phyloP scores from a whole-genome alignment of 35 echinoderm and acorn worm genomes.

The Patiria miniata region DNA sequence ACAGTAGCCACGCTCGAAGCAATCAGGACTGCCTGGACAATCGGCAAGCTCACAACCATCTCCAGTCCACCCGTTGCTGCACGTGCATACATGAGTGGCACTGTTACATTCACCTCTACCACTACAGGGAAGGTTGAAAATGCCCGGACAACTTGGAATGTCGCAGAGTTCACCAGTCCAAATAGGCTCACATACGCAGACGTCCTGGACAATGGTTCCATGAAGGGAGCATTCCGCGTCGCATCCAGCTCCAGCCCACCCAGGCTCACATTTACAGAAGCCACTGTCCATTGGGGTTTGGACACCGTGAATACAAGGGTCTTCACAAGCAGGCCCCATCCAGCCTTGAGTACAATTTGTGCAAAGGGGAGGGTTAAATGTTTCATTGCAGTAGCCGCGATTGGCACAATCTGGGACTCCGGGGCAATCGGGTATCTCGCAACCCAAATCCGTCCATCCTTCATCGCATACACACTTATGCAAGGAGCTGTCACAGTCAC shows the following conservation, averaged over 20 bases:
- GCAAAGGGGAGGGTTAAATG: slow-evolving; percentile 83
- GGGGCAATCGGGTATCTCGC: slow-evolving; percentile 78
- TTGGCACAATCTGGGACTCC: slow-evolving; percentile 79
- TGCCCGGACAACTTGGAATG: slow-evolving; percentile 78
- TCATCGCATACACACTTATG: slow-evolving; percentile 74
- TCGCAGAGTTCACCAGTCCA: slow-evolving; percentile 85
- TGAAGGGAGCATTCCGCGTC: slow-evolving; percentile 83
- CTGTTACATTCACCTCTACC: slow-evolving; percentile 77
- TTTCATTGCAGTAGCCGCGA: slow-evolving; percentile 71
- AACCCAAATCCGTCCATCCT: slow-evolving; percentile 72
- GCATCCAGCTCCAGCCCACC: slow-evolving; percentile 81
- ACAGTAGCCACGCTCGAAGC: slow-evolving; percentile 68
- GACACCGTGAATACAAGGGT: slow-evolving; percentile 72
- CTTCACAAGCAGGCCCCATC: slow-evolving; percentile 94
- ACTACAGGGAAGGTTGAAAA: slow-evolving; percentile 67
- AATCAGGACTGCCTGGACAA: slow-evolving; percentile 82
- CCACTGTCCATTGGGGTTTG: slow-evolving; percentile 87
- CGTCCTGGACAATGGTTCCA: slow-evolving; percentile 62
- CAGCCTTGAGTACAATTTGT: slow-evolving; percentile 65
- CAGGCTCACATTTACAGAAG: slow-evolving; percentile 63
- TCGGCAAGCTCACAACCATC: slow-evolving; percentile 86
- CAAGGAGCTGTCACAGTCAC: slow-evolving; percentile 77
- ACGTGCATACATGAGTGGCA: slow-evolving; percentile 73
- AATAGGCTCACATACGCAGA: slow-evolving; percentile 69
- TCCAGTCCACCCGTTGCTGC: slow-evolving; percentile 71